Percentiles rank a stretch among this genome's conserved stretches.
These are phyloP conservation scores for Pimephales promelas DNA, from an alignment of 2,113 vertebrate species.

Conservation along the genomic window DNA sequence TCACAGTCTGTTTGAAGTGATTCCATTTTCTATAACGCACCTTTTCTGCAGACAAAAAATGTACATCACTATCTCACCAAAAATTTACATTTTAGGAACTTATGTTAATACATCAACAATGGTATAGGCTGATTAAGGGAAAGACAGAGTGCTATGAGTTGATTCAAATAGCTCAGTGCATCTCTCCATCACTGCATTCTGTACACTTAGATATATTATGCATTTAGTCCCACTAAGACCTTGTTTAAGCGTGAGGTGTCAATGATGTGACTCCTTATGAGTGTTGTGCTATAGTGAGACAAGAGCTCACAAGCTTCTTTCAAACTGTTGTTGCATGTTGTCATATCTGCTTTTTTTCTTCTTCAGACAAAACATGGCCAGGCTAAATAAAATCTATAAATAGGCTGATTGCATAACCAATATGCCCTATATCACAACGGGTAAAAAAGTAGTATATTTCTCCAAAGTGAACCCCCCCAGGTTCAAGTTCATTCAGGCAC, in stretches of 20 bases:
- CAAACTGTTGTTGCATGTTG: neutral
- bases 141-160: neutral
- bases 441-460: conserved; percentile 18
- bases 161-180: neutral
- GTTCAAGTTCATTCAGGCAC: conserved; percentile 41
- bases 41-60: conserved; percentile 51
- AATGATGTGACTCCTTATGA: neutral
- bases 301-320: neutral
- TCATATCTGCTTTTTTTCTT: neutral
- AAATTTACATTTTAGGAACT: neutral
- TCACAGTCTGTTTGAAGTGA: conserved; percentile 63
- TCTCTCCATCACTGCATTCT: neutral
- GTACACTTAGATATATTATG: neutral
- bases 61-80: neutral
- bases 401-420: conserved; percentile 1
- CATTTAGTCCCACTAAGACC: neutral
- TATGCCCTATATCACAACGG: neutral
- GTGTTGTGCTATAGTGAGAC: neutral
- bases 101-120: neutral
- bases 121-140: neutral
- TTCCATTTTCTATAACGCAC: conserved; percentile 66
- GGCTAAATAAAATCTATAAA: neutral
- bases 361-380: neutral
- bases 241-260: neutral
- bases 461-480: neutral